Conservation (phyloP, 2,797 vertebrate species). For the Fringilla coelebs region DNA sequence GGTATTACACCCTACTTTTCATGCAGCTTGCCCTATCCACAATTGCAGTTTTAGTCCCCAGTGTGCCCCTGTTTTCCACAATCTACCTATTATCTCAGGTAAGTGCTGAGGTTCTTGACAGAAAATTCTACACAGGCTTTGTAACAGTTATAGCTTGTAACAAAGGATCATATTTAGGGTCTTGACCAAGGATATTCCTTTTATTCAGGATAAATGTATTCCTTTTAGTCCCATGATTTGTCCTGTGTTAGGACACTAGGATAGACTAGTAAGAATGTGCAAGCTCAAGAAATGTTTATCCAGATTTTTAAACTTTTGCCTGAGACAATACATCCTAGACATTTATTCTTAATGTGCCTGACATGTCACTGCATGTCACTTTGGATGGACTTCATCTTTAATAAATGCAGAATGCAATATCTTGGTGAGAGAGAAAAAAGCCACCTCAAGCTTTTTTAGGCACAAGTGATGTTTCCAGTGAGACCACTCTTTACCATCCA, state of each 20-base stretch:
- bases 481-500: not conserved
- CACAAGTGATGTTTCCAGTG: not conserved
- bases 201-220: not conserved
- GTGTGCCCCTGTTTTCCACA: not conserved
- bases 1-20: not conserved
- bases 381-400: not conserved
- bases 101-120: not conserved
- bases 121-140: not conserved
- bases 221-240: not conserved
- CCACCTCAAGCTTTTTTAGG: not conserved
- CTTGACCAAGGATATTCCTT: not conserved
- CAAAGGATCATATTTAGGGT: not conserved
- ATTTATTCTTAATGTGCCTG: not conserved
- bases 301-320: not conserved
- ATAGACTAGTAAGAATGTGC: not conserved
- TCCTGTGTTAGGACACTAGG: not conserved
- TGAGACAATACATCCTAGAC: rapidly evolving
- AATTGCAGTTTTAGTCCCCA: not conserved
- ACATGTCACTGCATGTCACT: not conserved
- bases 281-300: not conserved
- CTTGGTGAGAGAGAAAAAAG: not conserved
- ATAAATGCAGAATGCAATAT: not conserved
- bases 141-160: not conserved
- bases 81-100: not conserved
- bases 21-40: not conserved